phyloP scores from a whole-genome alignment of 1,140 invertebrate species.

The Medauroidea extradentata region DNA sequence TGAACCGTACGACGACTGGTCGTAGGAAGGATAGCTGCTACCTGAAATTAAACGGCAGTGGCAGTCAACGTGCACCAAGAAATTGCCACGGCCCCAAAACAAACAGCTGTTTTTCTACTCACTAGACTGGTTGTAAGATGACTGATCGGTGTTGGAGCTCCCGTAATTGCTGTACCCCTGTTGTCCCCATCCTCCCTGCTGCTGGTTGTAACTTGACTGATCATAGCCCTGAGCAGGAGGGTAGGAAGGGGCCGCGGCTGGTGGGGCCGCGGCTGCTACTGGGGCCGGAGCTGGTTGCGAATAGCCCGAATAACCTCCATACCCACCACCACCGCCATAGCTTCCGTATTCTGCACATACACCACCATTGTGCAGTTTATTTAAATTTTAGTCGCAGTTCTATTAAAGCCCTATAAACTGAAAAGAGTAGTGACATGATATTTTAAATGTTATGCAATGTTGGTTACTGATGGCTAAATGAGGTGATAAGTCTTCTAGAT shows the following conservation, averaged over 20 bases:
- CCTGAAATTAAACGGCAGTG: neutral
- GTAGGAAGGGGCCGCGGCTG: constrained; percentile 6
- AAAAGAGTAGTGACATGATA: too few species aligned
- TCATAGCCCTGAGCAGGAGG: constrained; percentile 12
- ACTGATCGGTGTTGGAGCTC: constrained; percentile 1
- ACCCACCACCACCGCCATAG: constrained; percentile 13
- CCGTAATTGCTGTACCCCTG: constrained; percentile 9
- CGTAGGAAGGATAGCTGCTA: constrained; percentile 11
- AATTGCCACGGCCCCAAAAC: neutral
- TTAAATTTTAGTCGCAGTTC: too few species aligned
- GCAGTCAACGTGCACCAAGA: neutral
- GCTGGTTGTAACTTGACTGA: constrained; percentile 15
- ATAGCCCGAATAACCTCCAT: constrained; percentile 17
- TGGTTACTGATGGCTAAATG: too few species aligned
- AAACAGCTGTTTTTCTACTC: neutral
- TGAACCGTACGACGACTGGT: constrained; percentile 11
- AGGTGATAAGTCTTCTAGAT: too few species aligned
- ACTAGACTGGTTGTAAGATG: neutral
- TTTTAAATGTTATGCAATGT: too few species aligned
- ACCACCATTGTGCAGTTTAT: too few species aligned
- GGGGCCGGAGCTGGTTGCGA: constrained; percentile 13
- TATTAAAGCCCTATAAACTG: too few species aligned
- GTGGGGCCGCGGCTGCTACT: constrained; percentile 2
- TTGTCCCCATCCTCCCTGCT: constrained; percentile 8
- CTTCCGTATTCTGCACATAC: constrained; percentile 18